Conservation (phyloP, 2,797 vertebrate species). For the Danio kyathit region DNA sequence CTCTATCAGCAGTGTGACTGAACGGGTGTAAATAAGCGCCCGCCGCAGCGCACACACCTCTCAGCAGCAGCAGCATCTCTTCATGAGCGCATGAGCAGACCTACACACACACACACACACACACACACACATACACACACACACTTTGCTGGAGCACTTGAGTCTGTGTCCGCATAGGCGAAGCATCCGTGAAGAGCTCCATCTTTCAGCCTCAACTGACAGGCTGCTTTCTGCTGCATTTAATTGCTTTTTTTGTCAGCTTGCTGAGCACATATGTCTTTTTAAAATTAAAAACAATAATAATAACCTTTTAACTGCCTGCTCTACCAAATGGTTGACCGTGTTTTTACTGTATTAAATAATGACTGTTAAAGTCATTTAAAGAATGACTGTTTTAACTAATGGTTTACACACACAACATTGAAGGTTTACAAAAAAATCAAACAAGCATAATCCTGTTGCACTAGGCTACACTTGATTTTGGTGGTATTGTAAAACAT, state of each 20-base stretch:
- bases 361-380: no score
- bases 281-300: background rate
- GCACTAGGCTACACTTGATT: no score
- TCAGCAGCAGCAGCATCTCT: constrained; percentile 65
- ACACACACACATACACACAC: constrained; percentile 30
- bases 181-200: constrained; percentile 1
- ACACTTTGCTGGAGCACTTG: constrained; percentile 16
- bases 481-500: no score
- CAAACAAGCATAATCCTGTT: no score
- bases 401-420: no score
- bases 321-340: no score
- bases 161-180: constrained; percentile 31
- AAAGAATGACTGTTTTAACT: no score
- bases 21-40: constrained; percentile 64
- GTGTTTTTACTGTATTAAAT: no score
- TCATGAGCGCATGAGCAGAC: constrained; percentile 65
- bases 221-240: background rate
- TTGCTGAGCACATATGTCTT: background rate
- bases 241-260: background rate
- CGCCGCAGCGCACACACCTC: constrained; percentile 58
- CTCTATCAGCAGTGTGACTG: constrained; percentile 44
- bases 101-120: constrained; percentile 17
- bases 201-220: background rate
- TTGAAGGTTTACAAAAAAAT: no score
- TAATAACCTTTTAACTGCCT: no score